These are phyloP conservation scores for Nesogale talazaci DNA, from an alignment of 2,113 vertebrate genomes.

Conservation along the genomic window DNA sequence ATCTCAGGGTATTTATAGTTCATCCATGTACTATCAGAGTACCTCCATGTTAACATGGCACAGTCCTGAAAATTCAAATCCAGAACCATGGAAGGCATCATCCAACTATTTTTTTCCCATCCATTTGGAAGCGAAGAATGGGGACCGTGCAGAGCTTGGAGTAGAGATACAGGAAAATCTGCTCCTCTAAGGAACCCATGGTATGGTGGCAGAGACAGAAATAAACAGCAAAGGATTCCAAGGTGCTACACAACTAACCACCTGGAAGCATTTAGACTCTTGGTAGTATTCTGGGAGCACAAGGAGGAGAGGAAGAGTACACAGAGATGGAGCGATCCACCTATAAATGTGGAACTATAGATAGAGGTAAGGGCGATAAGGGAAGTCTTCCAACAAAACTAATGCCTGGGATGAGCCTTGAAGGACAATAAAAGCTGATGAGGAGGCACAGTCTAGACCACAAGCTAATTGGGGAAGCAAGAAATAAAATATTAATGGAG, in stretches of 20 bases:
- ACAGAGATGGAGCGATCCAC: too few relatives aligned
- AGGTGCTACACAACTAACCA: too few relatives aligned
- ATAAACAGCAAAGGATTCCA: not conserved
- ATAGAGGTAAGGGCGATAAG: not conserved
- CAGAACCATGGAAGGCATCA: not conserved
- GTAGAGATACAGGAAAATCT: not conserved
- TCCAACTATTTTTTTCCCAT: not conserved
- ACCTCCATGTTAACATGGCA: not conserved
- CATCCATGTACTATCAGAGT: not conserved
- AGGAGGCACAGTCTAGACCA: not conserved
- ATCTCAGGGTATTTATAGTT: not conserved
- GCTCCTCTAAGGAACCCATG: not conserved
- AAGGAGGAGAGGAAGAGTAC: not conserved
- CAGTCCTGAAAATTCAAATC: not conserved
- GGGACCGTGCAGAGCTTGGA: not conserved
- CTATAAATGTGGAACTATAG: not conserved
- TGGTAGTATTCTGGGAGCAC: not conserved
- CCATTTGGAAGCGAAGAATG: not conserved
- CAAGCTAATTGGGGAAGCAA: too few relatives aligned
- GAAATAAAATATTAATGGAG: too few relatives aligned
- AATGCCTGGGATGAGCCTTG: not conserved
- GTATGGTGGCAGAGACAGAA: not conserved
- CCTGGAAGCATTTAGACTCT: not conserved
- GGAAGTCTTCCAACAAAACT: not conserved
- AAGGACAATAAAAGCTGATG: not conserved